Percentiles rank a stretch among this genome's conserved stretches.
phyloP scores from a whole-genome alignment of 1,140 invertebrate genomes.

The Cydia pomonella region DNA sequence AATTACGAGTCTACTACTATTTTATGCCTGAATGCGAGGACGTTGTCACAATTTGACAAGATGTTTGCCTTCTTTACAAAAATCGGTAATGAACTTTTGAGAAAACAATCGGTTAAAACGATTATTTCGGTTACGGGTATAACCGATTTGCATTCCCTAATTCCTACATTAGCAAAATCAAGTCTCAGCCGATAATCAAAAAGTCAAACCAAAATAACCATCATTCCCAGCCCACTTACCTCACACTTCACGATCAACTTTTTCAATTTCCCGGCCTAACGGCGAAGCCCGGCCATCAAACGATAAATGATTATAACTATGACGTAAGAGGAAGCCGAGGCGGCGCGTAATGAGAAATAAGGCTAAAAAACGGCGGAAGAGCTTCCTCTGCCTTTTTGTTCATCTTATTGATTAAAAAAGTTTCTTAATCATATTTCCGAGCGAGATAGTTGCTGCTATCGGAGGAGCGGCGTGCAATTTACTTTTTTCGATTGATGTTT shows the following conservation, averaged over 20 bases:
- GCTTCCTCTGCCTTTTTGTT: constrained; percentile 51
- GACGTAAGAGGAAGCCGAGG: constrained; percentile 57
- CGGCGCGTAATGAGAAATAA: constrained; percentile 68
- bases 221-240: constrained; percentile 33
- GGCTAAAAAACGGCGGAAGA: constrained; percentile 40
- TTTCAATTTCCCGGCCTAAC: constrained; percentile 67
- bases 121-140: no score
- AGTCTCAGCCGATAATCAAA: not conserved
- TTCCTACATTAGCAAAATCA: not conserved
- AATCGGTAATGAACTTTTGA: no score
- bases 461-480: constrained; percentile 16
- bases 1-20: no score
- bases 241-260: constrained; percentile 59
- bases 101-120: no score
- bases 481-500: constrained; percentile 25
- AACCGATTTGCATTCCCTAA: no score
- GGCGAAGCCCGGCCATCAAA: constrained; percentile 57
- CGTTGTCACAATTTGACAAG: no score
- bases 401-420: constrained; percentile 75
- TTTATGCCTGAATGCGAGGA: no score
- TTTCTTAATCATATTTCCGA: constrained; percentile 67
- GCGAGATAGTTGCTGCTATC: constrained; percentile 45
- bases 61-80: no score
- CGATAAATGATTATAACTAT: constrained; percentile 68
- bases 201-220: constrained; percentile 20